phyloP scores from a whole-genome alignment of 2,113 vertebrate genomes.

The Nymphicus hollandicus region DNA sequence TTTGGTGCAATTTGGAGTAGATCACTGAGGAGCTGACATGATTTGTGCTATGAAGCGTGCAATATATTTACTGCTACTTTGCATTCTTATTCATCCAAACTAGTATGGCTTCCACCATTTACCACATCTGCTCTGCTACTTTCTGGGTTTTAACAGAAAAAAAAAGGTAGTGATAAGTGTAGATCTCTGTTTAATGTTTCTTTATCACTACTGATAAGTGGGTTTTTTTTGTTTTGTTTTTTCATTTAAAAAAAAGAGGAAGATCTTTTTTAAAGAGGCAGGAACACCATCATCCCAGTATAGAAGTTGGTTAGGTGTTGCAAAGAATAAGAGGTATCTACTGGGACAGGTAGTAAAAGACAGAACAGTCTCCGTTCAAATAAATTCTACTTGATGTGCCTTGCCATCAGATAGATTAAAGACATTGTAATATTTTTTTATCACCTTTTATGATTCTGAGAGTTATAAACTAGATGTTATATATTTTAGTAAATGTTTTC shows the following conservation, averaged over 20 bases:
- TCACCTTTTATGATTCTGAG: background rate
- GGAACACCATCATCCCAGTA: background rate
- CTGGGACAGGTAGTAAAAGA: background rate
- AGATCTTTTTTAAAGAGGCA: background rate
- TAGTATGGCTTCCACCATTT: background rate
- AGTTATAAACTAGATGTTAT: background rate
- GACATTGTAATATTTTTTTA: background rate
- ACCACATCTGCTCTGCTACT: background rate
- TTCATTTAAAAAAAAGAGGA: background rate
- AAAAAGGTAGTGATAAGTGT: background rate
- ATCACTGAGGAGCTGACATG: background rate
- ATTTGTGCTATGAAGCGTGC: background rate
- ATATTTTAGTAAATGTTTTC: background rate
- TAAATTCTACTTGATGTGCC: background rate
- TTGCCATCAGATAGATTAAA: background rate
- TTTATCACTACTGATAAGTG: background rate
- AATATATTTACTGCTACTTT: background rate
- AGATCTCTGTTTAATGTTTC: background rate
- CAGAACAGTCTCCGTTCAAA: background rate
- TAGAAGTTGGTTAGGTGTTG: background rate
- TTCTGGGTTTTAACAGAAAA: background rate
- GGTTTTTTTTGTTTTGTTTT: background rate
- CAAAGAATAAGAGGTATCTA: background rate
- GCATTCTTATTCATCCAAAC: background rate
- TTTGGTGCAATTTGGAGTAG: background rate